Conservation (phyloP, 35 echinoderm and acorn worm species). For the Lytechinus variegatus region DNA sequence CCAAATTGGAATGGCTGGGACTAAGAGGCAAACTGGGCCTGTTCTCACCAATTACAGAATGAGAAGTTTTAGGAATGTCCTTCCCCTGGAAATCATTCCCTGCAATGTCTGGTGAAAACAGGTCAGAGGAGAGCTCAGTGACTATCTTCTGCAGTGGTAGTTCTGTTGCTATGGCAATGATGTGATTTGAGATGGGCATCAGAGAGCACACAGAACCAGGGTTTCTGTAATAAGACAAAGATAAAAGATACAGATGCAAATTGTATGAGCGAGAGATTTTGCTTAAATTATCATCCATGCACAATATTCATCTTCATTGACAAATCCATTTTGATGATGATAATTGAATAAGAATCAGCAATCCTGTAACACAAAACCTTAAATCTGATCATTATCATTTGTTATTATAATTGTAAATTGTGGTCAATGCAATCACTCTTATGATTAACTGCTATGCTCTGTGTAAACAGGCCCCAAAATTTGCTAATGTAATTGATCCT, state of each 20-base stretch:
- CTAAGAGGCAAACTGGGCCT: neutral
- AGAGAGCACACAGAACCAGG: neutral
- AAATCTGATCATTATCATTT: no score
- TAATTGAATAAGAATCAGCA: no score
- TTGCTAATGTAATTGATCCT: no score
- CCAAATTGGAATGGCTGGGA: neutral
- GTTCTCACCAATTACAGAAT: neutral
- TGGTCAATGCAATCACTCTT: no score
- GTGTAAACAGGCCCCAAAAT: no score
- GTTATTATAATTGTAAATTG: no score
- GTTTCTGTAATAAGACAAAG: neutral
- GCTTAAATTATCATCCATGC: no score
- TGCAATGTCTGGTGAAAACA: neutral
- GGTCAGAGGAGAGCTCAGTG: slow-evolving; percentile 13
- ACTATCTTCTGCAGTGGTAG: slow-evolving; percentile 37
- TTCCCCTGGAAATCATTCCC: neutral
- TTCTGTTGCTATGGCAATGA: slow-evolving; percentile 30
- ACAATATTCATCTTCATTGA: no score
- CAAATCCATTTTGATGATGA: no score
- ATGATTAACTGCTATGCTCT: no score
- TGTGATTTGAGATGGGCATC: neutral
- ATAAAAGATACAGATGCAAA: neutral
- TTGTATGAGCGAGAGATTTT: neutral
- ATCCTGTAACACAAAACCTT: no score
- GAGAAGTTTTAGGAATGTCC: neutral